phyloP scores from a whole-genome alignment of 1,140 invertebrate genomes.

The Drosophila fuyamai region DNA sequence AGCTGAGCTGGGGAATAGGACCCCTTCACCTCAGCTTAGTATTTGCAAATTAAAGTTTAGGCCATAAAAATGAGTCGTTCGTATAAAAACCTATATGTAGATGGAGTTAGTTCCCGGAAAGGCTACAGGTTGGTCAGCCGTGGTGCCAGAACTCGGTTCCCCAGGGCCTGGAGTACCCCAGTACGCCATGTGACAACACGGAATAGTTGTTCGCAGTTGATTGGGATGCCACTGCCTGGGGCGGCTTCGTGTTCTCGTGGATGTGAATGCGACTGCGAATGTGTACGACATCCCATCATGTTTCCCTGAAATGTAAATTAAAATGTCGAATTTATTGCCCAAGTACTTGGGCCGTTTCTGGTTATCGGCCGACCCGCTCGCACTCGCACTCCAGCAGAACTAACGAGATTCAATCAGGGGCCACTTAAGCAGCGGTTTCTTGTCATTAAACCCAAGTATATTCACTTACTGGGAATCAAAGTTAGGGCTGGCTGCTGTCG shows the following conservation, averaged over 20 bases:
- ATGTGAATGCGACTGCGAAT: background rate
- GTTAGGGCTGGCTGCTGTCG: conserved; percentile 6
- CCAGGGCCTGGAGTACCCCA: background rate
- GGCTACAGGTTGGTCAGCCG: too few relatives aligned
- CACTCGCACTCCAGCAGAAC: conserved; percentile 14
- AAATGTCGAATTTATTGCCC: conserved; percentile 77
- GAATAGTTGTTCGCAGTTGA: conserved; percentile 10
- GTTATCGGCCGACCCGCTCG: conserved; percentile 47
- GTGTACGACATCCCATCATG: conserved; percentile 16
- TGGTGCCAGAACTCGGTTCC: background rate
- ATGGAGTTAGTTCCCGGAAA: too few relatives aligned
- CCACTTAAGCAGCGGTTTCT: conserved; percentile 68
- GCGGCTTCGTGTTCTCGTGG: background rate
- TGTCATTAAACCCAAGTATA: conserved; percentile 76
- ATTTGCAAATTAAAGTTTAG: too few relatives aligned
- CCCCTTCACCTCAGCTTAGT: too few relatives aligned
- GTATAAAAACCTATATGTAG: too few relatives aligned
- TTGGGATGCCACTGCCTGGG: background rate
- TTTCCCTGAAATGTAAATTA: conserved; percentile 77
- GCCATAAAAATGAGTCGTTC: too few relatives aligned
- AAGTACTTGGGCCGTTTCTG: conserved; percentile 58
- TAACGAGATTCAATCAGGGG: conserved; percentile 74
- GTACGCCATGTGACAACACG: conserved; percentile 5
- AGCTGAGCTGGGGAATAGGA: too few relatives aligned
- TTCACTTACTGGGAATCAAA: conserved; percentile 69